Evolutionary conservation across 2,888 invertebrate genomes (phyloP).

Genomic region (Sinodicranocentrus sp.): DNA sequence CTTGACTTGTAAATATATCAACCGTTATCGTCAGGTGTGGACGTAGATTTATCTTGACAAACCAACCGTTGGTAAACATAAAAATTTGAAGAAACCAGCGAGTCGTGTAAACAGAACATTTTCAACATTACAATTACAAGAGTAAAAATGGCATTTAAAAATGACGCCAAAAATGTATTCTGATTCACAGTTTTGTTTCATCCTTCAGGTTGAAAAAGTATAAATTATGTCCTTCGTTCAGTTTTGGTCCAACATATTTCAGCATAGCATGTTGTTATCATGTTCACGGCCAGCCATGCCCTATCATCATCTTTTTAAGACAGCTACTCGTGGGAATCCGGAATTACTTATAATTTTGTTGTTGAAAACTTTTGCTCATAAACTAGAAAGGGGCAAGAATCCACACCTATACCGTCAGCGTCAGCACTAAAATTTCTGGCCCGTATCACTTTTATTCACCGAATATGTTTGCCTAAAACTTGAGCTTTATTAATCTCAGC

Average conservation of each 20-base stretch:
- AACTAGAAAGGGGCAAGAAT: neutral
- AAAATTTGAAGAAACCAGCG: too few relatives aligned
- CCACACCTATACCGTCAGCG: neutral
- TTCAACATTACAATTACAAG: too few relatives aligned
- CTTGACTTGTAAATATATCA: neutral
- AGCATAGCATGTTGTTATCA: neutral
- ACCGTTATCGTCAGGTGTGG: neutral
- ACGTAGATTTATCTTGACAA: neutral
- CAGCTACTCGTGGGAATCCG: too few relatives aligned
- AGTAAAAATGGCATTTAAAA: too few relatives aligned
- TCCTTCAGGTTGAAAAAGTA: too few relatives aligned
- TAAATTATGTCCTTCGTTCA: too few relatives aligned
- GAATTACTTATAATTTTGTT: too few relatives aligned
- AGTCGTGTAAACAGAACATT: too few relatives aligned
- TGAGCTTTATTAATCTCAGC: slow-evolving; percentile 16
- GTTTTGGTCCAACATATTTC: neutral
- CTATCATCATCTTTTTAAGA: slow-evolving; percentile 2
- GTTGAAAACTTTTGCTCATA: too few relatives aligned
- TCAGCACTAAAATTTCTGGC: slow-evolving; percentile 6
- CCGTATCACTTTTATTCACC: too few relatives aligned
- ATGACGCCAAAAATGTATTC: too few relatives aligned
- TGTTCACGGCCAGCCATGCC: slow-evolving; percentile 5
- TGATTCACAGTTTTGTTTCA: too few relatives aligned
- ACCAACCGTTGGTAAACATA: neutral
- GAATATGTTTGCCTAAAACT: neutral